phyloP scores from a whole-genome alignment of 2,797 vertebrate genomes.

The Mormyrops boulengeri region DNA sequence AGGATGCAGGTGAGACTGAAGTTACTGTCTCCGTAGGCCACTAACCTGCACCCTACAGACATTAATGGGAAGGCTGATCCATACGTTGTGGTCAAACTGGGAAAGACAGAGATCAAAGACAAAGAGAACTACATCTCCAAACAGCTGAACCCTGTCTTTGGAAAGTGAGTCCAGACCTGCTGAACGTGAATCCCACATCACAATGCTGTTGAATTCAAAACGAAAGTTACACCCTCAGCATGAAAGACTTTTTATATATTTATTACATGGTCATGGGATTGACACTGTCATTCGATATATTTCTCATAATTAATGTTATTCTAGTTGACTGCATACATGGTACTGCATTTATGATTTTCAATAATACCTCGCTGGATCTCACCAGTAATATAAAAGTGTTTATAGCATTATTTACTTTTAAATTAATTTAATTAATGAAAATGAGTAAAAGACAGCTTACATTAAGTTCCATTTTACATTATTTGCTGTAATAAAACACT shows the following conservation, averaged over 20 bases:
- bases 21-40: constrained; percentile 63
- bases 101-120: constrained; percentile 91
- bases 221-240: background rate
- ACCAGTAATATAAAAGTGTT: background rate
- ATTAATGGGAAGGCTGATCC: constrained; percentile 97
- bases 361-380: background rate
- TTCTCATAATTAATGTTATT: background rate
- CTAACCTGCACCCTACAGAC: constrained; percentile 91
- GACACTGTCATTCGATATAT: background rate
- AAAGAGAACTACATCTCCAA: constrained; percentile 99
- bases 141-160: constrained; percentile 93
- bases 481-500: background rate
- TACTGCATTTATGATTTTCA: background rate
- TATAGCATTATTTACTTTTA: background rate
- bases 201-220: background rate
- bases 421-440: background rate
- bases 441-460: background rate
- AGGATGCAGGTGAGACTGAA: background rate
- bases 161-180: constrained; percentile 73
- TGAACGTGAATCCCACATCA: background rate
- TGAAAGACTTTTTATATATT: background rate
- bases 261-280: background rate
- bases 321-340: background rate
- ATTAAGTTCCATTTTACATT: background rate
- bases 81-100: constrained; percentile 84